These are phyloP conservation scores for Meleagris gallopavo DNA, from an alignment of 2,113 vertebrate genomes.

Conservation along the genomic window DNA sequence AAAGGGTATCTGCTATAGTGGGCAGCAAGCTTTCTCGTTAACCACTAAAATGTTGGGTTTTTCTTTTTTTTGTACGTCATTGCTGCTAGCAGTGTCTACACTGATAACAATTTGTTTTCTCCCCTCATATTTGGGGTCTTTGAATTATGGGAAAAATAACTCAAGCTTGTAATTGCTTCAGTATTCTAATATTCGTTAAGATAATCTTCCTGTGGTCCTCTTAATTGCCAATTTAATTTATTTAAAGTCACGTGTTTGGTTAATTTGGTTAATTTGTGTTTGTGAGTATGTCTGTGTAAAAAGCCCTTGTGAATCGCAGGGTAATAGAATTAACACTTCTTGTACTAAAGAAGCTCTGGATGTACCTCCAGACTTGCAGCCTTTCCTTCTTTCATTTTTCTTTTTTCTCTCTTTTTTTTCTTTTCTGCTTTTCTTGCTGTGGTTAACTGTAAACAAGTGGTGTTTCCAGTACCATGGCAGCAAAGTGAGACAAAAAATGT, in stretches of 20 bases:
- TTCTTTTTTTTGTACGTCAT: neutral
- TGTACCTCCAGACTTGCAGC: neutral
- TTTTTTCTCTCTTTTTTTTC: no score
- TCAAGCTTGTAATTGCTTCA: neutral
- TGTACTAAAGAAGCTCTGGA: neutral
- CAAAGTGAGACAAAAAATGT: neutral
- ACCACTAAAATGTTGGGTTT: neutral
- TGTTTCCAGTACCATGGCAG: neutral
- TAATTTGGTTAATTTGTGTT: neutral
- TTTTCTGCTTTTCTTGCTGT: neutral
- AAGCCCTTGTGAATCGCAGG: neutral
- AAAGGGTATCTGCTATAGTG: constrained; percentile 6
- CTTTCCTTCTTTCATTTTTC: neutral
- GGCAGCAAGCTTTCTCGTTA: constrained; percentile 16
- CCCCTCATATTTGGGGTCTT: neutral
- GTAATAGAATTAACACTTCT: neutral
- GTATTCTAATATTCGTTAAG: neutral
- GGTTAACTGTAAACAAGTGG: neutral
- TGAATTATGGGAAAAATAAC: neutral
- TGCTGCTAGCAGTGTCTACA: neutral
- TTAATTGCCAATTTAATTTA: neutral
- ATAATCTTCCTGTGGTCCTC: neutral
- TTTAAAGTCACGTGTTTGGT: neutral
- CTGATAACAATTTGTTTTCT: neutral
- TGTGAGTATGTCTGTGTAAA: neutral